Percentiles rank a stretch among this genome's conserved stretches.
These are phyloP conservation scores for Falcunculus frontatus DNA, from an alignment of 2,113 vertebrate species.

Conservation along the genomic window DNA sequence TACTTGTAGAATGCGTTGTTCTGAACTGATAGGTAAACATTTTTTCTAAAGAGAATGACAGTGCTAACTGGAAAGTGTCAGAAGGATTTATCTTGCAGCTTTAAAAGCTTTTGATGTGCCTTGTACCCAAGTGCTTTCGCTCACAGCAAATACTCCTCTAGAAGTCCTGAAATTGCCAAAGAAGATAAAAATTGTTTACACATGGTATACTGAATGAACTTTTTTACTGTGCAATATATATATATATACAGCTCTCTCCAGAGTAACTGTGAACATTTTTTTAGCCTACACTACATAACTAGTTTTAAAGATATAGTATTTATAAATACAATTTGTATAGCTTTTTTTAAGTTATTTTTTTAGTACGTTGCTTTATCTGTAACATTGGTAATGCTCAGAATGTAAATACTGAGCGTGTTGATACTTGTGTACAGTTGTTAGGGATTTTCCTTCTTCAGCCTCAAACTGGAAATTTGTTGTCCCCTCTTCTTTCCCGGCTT, in stretches of 20 bases:
- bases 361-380: conserved; percentile 57
- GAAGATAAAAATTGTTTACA: conserved; percentile 72
- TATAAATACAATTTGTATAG: conserved; percentile 78
- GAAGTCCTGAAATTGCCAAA: conserved; percentile 63
- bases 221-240: conserved; percentile 87
- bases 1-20: not conserved
- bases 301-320: conserved; percentile 74
- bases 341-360: conserved; percentile 77
- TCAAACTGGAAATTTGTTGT: conserved; percentile 54
- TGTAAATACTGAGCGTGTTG: not conserved
- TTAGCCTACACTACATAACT: conserved; percentile 67
- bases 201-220: conserved; percentile 70
- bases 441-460: not conserved
- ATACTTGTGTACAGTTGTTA: conserved; percentile 22
- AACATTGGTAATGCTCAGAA: conserved; percentile 34
- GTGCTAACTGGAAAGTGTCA: not conserved
- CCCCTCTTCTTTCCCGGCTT: not conserved
- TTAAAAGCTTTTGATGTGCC: conserved; percentile 69
- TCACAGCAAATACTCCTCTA: conserved; percentile 52
- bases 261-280: conserved; percentile 77
- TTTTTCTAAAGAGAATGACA: not conserved
- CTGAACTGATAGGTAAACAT: not conserved
- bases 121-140: conserved; percentile 77
- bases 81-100: conserved; percentile 31
- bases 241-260: conserved; percentile 75